Percentiles rank a stretch among this genome's conserved stretches.
These are phyloP conservation scores for Xerus inauris DNA, from an alignment of 2,113 vertebrate species.

Conservation along the genomic window DNA sequence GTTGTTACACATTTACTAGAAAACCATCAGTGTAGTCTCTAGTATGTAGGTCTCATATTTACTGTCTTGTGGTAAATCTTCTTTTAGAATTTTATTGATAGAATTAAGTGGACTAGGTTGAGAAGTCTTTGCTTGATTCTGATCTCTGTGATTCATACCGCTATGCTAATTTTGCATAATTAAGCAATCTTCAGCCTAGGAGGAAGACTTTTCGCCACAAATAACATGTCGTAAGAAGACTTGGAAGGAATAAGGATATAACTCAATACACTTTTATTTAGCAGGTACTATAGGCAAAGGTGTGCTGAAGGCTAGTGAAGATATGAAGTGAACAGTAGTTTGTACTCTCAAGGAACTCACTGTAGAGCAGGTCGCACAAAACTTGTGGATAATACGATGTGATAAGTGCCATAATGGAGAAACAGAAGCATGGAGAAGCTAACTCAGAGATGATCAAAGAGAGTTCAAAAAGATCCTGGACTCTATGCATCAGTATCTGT, in stretches of 20 bases:
- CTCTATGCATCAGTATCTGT: neutral
- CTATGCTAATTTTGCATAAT: neutral
- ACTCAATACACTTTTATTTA: slow-evolving; percentile 2
- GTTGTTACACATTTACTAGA: neutral
- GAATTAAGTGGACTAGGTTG: neutral
- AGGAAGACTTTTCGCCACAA: neutral
- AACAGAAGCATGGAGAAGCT: neutral
- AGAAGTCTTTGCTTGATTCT: neutral
- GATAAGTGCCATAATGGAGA: neutral
- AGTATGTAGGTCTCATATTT: neutral
- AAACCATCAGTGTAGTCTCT: neutral
- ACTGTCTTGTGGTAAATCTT: neutral
- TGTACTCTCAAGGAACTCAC: neutral
- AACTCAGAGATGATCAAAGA: neutral
- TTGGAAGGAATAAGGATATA: slow-evolving; percentile 33
- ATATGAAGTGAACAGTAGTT: neutral
- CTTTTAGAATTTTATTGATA: slow-evolving; percentile 33
- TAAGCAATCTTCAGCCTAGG: neutral
- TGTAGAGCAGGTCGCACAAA: neutral
- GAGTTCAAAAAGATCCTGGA: neutral
- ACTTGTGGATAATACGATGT: neutral
- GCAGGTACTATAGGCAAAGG: neutral
- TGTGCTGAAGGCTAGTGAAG: neutral
- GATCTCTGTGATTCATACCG: neutral
- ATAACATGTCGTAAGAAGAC: neutral